A percentile compares a stretch with the other conserved stretches of the same genome.
These are phyloP conservation scores for Oegoconia quadripuncta DNA, from an alignment of 2,888 invertebrate species.

Conservation along the genomic window DNA sequence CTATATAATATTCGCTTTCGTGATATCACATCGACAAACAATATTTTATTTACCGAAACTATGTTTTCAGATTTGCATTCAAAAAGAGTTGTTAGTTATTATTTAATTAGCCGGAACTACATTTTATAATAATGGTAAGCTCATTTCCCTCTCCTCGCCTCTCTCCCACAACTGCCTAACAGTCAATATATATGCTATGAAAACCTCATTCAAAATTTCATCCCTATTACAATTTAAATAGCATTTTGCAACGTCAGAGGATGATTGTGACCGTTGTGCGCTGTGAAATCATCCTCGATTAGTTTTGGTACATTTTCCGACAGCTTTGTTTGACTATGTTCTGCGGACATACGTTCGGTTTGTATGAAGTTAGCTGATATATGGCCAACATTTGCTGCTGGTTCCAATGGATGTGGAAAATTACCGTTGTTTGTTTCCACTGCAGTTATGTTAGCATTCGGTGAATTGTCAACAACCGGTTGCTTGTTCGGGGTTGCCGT, in stretches of 20 bases:
- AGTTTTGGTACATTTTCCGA: slow-evolving; percentile 36
- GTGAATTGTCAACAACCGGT: slow-evolving; percentile 37
- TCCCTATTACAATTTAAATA: slow-evolving; percentile 47
- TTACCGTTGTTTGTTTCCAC: slow-evolving; percentile 55
- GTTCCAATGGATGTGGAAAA: slow-evolving; percentile 20
- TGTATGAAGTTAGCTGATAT: slow-evolving; percentile 64
- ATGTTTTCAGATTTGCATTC: too few species aligned
- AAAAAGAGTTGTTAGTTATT: too few species aligned
- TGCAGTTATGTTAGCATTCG: slow-evolving; percentile 29
- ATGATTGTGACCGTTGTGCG: slow-evolving; percentile 68
- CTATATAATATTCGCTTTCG: too few species aligned
- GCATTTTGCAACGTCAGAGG: slow-evolving; percentile 68
- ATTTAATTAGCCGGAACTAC: slow-evolving; percentile 20
- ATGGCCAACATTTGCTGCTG: slow-evolving; percentile 37
- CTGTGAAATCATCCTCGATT: slow-evolving; percentile 59
- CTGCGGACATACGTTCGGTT: slow-evolving; percentile 47
- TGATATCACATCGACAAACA: background rate
- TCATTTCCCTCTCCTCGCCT: background rate
- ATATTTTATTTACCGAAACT: background rate
- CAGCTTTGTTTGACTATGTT: slow-evolving; percentile 39
- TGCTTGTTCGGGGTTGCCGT: slow-evolving; percentile 29
- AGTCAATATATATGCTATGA: slow-evolving; percentile 60
- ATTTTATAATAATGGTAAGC: slow-evolving; percentile 3
- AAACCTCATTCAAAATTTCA: slow-evolving; percentile 35
- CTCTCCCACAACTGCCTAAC: slow-evolving; percentile 11